phyloP scores from a whole-genome alignment of 2,888 invertebrate genomes.

The Heterodera filipjevi region DNA sequence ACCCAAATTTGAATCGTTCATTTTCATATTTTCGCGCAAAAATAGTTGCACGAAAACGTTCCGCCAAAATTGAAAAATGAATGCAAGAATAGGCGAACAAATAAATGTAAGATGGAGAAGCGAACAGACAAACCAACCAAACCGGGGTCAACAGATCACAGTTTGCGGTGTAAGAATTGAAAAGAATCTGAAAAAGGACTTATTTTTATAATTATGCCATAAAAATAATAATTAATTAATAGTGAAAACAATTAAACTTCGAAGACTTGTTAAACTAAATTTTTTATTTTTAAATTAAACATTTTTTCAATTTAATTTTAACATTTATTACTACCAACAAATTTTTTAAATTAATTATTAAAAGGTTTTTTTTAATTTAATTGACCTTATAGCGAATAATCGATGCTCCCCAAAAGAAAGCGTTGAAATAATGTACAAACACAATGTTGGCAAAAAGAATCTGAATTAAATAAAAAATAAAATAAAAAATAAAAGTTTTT shows the following conservation, averaged over 20 bases:
- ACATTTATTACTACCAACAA: no score
- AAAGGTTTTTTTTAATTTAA: no score
- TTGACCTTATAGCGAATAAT: background rate
- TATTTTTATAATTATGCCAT: background rate
- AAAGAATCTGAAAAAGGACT: background rate
- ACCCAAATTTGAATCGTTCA: background rate
- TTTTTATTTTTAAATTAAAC: background rate
- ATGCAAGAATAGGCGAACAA: conserved; percentile 13
- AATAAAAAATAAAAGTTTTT: background rate
- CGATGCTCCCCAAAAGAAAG: background rate
- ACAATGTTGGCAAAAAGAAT: conserved; percentile 3
- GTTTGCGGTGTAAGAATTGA: background rate
- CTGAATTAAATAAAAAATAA: background rate
- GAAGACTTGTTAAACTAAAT: background rate
- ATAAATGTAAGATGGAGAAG: conserved; percentile 14
- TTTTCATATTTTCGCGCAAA: conserved; percentile 7
- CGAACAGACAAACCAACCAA: background rate
- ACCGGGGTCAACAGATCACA: conserved; percentile 16
- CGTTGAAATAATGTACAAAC: background rate
- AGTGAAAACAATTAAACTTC: background rate
- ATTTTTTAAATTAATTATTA: no score
- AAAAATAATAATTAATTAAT: no score
- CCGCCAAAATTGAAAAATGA: conserved; percentile 23
- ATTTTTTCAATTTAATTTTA: background rate
- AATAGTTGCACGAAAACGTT: conserved; percentile 11